Conservation (phyloP, 2,888 invertebrate genomes). For the Andrena fulva region DNA sequence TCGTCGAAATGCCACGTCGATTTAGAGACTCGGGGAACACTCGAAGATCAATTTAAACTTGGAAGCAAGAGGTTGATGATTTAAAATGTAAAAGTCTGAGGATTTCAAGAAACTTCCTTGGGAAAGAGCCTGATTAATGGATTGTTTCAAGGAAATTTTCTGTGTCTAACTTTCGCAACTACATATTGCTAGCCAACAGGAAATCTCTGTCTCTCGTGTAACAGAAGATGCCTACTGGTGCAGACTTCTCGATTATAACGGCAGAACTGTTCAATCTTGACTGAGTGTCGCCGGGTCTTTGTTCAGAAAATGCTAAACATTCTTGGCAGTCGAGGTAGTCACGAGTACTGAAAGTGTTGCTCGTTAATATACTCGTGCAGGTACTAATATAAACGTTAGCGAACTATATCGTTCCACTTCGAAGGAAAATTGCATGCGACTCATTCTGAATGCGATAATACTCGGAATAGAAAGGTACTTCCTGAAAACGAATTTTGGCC, state of each 20-base stretch:
- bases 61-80: neutral
- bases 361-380: slow-evolving; percentile 3
- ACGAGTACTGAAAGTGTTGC: neutral
- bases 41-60: neutral
- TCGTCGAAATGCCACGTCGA: too few relatives aligned
- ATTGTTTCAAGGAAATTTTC: neutral
- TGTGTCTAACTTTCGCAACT: slow-evolving; percentile 41
- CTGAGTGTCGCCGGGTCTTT: neutral
- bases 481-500: too few relatives aligned
- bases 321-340: neutral
- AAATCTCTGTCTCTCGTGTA: slow-evolving; percentile 41
- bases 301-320: neutral
- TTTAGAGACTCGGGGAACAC: too few relatives aligned
- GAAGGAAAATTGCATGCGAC: neutral
- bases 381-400: slow-evolving; percentile 1
- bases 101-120: neutral
- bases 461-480: too few relatives aligned
- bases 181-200: slow-evolving; percentile 40
- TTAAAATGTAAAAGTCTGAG: neutral
- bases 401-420: neutral
- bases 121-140: too few relatives aligned
- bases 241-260: slow-evolving; percentile 3
- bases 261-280: neutral
- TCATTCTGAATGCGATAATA: too few relatives aligned
- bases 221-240: neutral